Evolutionary conservation across 2,797 vertebrate genomes (phyloP).

Genomic region (Tadarida brasiliensis): DNA sequence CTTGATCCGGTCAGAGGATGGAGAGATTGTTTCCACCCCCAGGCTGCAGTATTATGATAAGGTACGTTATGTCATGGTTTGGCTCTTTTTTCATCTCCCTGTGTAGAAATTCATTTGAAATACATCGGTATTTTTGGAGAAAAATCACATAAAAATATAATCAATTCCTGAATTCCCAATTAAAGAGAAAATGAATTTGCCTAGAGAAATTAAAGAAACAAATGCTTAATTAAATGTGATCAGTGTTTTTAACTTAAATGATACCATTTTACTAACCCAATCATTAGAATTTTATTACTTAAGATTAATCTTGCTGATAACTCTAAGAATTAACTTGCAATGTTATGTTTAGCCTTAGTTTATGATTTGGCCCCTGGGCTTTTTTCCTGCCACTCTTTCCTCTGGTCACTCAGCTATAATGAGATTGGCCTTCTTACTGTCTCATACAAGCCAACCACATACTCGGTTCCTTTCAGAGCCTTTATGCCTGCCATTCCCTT

Average conservation of each 20-base stretch:
- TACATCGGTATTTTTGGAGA: neutral
- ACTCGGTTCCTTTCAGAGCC: neutral
- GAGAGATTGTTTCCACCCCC: slow-evolving; percentile 87
- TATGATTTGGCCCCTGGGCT: neutral
- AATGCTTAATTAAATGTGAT: slow-evolving; percentile 1
- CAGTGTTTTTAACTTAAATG: slow-evolving; percentile 8
- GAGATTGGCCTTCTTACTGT: neutral
- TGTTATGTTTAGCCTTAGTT: neutral
- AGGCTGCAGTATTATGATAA: slow-evolving; percentile 96
- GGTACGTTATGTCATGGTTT: slow-evolving; percentile 83
- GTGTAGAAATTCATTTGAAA: neutral
- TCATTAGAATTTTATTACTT: slow-evolving; percentile 18
- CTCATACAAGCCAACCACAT: neutral
- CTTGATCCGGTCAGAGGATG: slow-evolving; percentile 92
- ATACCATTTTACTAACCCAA: neutral
- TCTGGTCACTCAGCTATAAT: neutral
- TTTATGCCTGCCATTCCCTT: neutral
- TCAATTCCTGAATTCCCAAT: neutral
- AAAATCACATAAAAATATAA: neutral
- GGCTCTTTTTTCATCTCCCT: neutral
- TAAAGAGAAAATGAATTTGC: neutral
- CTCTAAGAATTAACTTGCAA: neutral
- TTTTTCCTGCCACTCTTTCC: neutral
- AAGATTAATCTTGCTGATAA: neutral
- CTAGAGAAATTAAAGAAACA: neutral